Evolutionary conservation across 2,113 vertebrate genomes (phyloP).

Genomic region (Irena cyanogastra): DNA sequence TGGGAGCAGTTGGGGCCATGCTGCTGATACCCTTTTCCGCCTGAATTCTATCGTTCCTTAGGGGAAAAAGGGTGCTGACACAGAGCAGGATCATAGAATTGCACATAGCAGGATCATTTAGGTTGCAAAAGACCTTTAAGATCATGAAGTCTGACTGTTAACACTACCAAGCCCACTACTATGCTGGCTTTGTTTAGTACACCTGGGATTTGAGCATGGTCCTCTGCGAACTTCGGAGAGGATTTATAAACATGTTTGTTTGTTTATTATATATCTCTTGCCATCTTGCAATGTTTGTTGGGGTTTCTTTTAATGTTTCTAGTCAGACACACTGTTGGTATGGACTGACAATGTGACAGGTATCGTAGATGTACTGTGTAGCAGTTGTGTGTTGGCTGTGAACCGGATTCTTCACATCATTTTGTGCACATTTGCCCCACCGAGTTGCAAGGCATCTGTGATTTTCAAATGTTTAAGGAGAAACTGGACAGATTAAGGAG

Average conservation of each 20-base stretch:
- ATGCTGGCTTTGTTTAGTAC: background rate
- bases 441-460: background rate
- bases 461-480: background rate
- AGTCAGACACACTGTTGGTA: background rate
- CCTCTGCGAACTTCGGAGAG: background rate
- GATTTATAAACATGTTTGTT: background rate
- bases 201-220: background rate
- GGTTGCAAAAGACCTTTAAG: background rate
- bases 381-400: background rate
- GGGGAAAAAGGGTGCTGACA: background rate
- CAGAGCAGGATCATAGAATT: no score
- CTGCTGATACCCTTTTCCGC: background rate
- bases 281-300: background rate
- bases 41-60: background rate
- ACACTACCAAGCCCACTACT: background rate
- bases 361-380: background rate
- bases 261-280: background rate
- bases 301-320: background rate
- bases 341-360: background rate
- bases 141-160: background rate
- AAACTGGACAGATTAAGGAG: background rate
- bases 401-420: background rate
- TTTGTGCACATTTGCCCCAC: background rate
- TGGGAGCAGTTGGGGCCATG: fast-evolving
- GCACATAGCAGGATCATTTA: no score